Evolutionary conservation across 1,140 invertebrate genomes (phyloP).

Genomic region (Pentalonia nigronervosa): DNA sequence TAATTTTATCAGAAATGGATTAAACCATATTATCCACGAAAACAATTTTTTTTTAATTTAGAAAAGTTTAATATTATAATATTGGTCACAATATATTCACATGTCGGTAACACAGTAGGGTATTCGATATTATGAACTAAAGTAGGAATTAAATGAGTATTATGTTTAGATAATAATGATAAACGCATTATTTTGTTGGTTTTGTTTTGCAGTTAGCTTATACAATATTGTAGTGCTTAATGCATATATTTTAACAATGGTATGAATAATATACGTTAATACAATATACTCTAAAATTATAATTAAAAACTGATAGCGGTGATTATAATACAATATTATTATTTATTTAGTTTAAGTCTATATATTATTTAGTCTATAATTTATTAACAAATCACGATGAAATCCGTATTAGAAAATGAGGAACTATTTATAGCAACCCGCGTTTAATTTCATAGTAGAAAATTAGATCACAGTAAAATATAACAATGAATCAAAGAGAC

Average conservation of each 20-base stretch:
- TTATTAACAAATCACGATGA: neutral
- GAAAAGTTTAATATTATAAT: too few species aligned
- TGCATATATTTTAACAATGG: neutral
- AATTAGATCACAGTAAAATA: neutral
- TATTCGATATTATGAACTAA: too few species aligned
- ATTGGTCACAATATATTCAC: too few species aligned
- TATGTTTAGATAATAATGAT: neutral
- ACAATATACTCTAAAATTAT: neutral
- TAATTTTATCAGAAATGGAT: neutral
- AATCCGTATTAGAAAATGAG: neutral
- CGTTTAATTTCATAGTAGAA: neutral
- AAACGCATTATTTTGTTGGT: neutral
- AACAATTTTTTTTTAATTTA: too few species aligned
- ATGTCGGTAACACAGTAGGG: too few species aligned
- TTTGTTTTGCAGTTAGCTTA: neutral
- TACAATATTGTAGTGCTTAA: neutral
- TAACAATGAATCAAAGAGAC: neutral
- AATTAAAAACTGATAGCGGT: neutral
- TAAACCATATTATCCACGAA: neutral
- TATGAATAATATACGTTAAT: too few species aligned
- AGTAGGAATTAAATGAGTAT: neutral
- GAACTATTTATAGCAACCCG: neutral
- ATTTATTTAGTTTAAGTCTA: too few species aligned
- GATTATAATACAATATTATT: neutral
- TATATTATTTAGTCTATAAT: neutral